Evolutionary conservation across 2,888 invertebrate genomes (phyloP), one percentile per base, ranked within the genome.

Genomic region (Embidobia sp.): DNA sequence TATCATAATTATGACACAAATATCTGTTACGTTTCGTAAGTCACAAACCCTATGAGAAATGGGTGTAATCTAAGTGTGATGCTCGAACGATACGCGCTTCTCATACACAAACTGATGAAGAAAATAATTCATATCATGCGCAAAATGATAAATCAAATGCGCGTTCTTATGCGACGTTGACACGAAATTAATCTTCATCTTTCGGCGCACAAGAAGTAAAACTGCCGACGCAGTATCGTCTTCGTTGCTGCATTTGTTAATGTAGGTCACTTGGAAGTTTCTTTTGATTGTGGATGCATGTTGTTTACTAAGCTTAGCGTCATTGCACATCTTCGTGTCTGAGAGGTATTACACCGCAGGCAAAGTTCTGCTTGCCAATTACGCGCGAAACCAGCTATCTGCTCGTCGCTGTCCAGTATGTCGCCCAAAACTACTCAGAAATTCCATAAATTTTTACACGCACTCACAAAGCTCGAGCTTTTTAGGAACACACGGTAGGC

Each of bases 201-300:
- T 46, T 73, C 11, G 10, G 15, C 15, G 16, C 16, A 53, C 26
- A 48, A 73, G 53, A 73, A 64, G 57, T 37, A 55, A 59, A 61
- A 35, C 44, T 33, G 19, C 44, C 13, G 35, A 15, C 8, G 7
- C 29, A 5, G 44, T 33, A 44, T 51, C 59, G 44, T 66, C 53
- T 66, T 27, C 16, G 44, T 31, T 31, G 44, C 35, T 27, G 59
- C 46, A 33, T 66, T 59, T 22, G 66, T 69, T 74, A 51, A 78
- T 79, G 33, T 80, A 70, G 80, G 79, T 79, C 77, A 74, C 55
- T 77, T 78, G 79, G 79, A 78, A 70, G 78, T 77, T 77, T 79
- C 77, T 76, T 79, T 79, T 82, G 82, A 82, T 84, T 84, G 77
- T 67, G 79, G 78, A 84, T 85, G 83, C 84, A 83, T 78, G 80